Evolutionary conservation across 2,797 vertebrate genomes (phyloP).

Genomic region (Nannoperca obscura): DNA sequence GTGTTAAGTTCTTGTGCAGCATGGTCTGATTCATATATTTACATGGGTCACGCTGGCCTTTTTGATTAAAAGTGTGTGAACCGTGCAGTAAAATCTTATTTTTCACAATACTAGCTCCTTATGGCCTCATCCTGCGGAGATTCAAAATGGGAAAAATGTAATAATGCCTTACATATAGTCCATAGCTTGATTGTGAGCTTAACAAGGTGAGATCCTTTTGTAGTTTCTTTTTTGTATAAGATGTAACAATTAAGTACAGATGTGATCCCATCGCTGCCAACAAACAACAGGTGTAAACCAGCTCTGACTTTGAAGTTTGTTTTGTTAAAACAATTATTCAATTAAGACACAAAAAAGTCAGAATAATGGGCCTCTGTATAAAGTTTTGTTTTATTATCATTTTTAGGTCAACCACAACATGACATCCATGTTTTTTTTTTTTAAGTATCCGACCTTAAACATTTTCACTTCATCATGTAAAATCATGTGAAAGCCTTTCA

Average conservation of each 20-base stretch:
- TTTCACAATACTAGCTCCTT: constrained; percentile 12
- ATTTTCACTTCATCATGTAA: constrained; percentile 30
- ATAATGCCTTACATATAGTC: constrained; percentile 23
- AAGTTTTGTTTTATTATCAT: constrained; percentile 44
- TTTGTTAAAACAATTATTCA: constrained; percentile 54
- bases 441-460: constrained; percentile 23
- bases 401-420: constrained; percentile 45
- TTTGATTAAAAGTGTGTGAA: constrained; percentile 29
- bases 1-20: constrained; percentile 52
- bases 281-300: constrained; percentile 71
- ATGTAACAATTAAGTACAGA: constrained; percentile 54
- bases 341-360: constrained; percentile 22
- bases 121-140: constrained; percentile 21
- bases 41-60: constrained; percentile 1
- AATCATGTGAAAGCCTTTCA: constrained; percentile 23
- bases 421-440: constrained; percentile 31
- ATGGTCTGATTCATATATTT: constrained; percentile 40
- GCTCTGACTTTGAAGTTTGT: constrained; percentile 65
- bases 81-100: constrained; percentile 19
- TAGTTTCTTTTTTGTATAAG: constrained; percentile 26
- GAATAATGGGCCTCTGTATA: constrained; percentile 24
- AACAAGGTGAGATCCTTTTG: constrained; percentile 38
- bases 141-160: constrained; percentile 26
- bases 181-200: constrained; percentile 17
- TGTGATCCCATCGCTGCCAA: constrained; percentile 55